Evolutionary conservation across 1,140 invertebrate genomes (phyloP), one percentile per base, ranked within the genome.

Genomic region (Heliothis subflexa): DNA sequence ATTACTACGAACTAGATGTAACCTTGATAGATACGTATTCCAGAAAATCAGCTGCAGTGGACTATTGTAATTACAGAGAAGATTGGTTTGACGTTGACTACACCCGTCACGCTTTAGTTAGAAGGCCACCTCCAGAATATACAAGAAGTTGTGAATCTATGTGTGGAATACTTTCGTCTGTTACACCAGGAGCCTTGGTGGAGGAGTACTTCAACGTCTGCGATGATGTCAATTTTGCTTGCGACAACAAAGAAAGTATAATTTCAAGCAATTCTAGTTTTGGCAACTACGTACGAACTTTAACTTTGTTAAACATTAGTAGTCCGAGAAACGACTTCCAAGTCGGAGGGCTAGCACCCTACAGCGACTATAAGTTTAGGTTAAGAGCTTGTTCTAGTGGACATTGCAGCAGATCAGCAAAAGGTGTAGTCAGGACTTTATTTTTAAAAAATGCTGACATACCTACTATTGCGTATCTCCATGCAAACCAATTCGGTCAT

Each of bases 201-300:
- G 90, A 94, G 77, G 91, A 93, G 18, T 78, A 89, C 73, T 92
- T 94, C 76, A 91, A 94, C 71, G 80, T 92, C 21, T 93, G 90
- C 40, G 85, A 83, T 78, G 73, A 72, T 21, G 81, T 83, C 7
- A 76, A 78, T 45, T 81, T 71, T 10, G 85, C 80, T 10, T 92
- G 89, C 68, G 83, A 90, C 28, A 71, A 86, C 64, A 55, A 79
- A 75, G 85, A 88, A 66, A 77, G 50, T 10, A 72, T 82, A 45
- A 54, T 70, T 14, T 78, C 82, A 55, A 78, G 47, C 13, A 93
- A 92, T 79, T 61, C 78, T 11, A 87, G 83, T 54, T 81, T 83
- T 74, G 83, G 81, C 12, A 82, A 82, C 10, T 86, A 88, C 74
- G 75, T 92, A 7, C 72, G 83, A 21, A 91, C 83, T 45, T 73